Conservation (phyloP, 2,888 invertebrate species). For the Neuroscelio doddi region DNA sequence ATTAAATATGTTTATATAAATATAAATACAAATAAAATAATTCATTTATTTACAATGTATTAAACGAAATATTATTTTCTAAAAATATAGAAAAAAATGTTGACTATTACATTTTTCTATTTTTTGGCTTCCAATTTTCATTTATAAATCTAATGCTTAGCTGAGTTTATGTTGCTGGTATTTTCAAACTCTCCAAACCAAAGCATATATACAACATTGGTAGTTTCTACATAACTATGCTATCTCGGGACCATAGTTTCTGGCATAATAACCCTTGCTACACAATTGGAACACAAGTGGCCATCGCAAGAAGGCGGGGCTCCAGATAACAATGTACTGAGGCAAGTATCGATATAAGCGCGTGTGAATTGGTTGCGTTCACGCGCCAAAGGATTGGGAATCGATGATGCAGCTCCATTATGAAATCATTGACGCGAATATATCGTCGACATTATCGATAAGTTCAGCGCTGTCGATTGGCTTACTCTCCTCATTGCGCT, state of each 20-base stretch:
- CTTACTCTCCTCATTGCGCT: conserved; percentile 32
- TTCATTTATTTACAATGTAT: too few relatives aligned
- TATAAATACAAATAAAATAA: too few relatives aligned
- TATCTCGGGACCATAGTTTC: conserved; percentile 35
- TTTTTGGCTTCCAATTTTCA: too few relatives aligned
- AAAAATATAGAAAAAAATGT: too few relatives aligned
- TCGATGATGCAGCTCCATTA: conserved; percentile 42
- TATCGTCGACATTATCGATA: conserved; percentile 37
- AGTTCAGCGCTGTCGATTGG: conserved; percentile 29
- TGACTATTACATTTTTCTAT: too few relatives aligned
- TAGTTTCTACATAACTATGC: neutral
- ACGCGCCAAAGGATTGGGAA: conserved; percentile 23
- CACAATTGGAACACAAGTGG: conserved; percentile 25
- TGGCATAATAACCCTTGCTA: conserved; percentile 23
- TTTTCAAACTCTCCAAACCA: conserved; percentile 1
- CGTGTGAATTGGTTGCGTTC: conserved; percentile 22
- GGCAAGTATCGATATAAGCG: conserved; percentile 33
- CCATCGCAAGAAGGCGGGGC: conserved; percentile 35
- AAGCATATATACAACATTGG: neutral
- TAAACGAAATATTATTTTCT: too few relatives aligned
- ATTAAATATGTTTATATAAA: too few relatives aligned
- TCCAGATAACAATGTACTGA: conserved; percentile 19
- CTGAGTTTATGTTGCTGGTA: neutral
- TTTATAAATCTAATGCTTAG: too few relatives aligned
- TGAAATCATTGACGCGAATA: conserved; percentile 35